phyloP scores from a whole-genome alignment of 2,797 vertebrate genomes.

The Myotis myotis region DNA sequence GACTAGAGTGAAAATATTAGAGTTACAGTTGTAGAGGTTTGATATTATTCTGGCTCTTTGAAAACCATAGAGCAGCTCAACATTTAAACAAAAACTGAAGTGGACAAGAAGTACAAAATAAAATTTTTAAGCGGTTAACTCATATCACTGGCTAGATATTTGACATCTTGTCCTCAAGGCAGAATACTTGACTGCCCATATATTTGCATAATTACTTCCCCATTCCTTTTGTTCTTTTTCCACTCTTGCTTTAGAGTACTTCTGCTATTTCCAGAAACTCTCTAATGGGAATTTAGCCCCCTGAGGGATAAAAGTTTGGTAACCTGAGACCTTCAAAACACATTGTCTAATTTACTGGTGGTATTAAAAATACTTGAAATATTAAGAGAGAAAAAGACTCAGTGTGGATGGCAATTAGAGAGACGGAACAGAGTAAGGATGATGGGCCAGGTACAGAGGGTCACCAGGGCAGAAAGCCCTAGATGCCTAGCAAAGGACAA shows the following conservation, averaged over 20 bases:
- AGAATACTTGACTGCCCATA: not conserved
- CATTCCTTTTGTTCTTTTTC: not conserved
- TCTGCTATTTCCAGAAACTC: not conserved
- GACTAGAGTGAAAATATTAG: not conserved
- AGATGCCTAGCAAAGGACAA: no score
- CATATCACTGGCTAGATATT: not conserved
- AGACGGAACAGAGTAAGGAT: no score
- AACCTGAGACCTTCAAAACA: slow-evolving; percentile 27
- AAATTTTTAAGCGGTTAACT: not conserved
- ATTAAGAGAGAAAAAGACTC: not conserved
- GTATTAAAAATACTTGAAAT: not conserved
- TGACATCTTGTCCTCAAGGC: not conserved
- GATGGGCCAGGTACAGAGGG: no score
- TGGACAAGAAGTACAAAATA: not conserved
- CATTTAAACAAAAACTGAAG: not conserved
- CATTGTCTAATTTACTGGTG: not conserved
- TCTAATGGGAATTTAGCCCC: not conserved
- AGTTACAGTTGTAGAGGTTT: not conserved
- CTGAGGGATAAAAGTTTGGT: slow-evolving; percentile 9
- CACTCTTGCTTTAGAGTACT: not conserved
- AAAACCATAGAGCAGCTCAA: not conserved
- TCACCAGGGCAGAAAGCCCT: no score
- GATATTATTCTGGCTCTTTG: not conserved
- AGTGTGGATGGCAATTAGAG: no score
- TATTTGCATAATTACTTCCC: slow-evolving; percentile 19